A percentile compares a stretch with the other conserved stretches of the same genome.
These are phyloP conservation scores for Grantiella picta DNA, from an alignment of 2,113 vertebrate genomes.

Conservation along the genomic window DNA sequence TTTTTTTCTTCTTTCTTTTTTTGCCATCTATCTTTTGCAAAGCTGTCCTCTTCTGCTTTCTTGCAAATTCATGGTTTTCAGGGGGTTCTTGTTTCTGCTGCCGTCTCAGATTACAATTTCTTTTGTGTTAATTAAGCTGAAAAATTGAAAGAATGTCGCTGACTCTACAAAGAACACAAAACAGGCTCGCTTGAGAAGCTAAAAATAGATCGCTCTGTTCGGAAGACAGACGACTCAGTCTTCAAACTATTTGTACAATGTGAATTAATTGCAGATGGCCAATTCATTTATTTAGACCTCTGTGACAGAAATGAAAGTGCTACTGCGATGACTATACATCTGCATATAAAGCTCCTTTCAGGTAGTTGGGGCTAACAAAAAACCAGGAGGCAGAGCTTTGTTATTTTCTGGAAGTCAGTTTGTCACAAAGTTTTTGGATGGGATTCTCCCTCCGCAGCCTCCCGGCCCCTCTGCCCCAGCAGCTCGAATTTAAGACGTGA, in stretches of 20 bases:
- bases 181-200: constrained; percentile 65
- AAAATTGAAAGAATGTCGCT: constrained; percentile 74
- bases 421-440: neutral
- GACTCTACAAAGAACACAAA: constrained; percentile 75
- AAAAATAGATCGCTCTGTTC: constrained; percentile 71
- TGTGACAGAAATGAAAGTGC: constrained; percentile 41
- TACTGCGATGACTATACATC: neutral
- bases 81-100: constrained; percentile 55
- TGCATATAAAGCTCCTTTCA: neutral
- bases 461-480: neutral
- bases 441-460: neutral
- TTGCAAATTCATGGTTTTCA: constrained; percentile 53
- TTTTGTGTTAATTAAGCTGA: constrained; percentile 75
- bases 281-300: constrained; percentile 52
- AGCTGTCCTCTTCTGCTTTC: constrained; percentile 46
- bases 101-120: constrained; percentile 72
- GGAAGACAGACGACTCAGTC: constrained; percentile 63
- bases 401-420: neutral
- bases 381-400: neutral
- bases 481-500: neutral
- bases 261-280: constrained; percentile 67
- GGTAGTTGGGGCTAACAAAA: neutral
- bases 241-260: constrained; percentile 52
- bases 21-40: constrained; percentile 1
- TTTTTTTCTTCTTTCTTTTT: neutral